A percentile compares a stretch with the other conserved stretches of the same genome.
phyloP scores from a whole-genome alignment of 2,888 invertebrate genomes.

The Myopa tessellatipennis region DNA sequence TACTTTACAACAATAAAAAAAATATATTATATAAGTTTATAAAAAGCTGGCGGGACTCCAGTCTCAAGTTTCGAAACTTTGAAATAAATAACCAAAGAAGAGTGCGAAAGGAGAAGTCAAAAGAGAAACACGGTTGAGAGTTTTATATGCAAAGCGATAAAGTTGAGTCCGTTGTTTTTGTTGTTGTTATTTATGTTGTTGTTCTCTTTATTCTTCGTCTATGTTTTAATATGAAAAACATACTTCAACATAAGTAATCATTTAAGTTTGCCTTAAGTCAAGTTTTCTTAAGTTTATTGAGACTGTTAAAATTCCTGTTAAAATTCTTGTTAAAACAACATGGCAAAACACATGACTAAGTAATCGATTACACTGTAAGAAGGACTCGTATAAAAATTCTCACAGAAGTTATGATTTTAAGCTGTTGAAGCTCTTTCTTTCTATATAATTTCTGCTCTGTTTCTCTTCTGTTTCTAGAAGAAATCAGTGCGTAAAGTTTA shows the following conservation, averaged over 20 bases:
- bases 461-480: too few relatives aligned
- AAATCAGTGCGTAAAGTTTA: too few relatives aligned
- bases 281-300: too few relatives aligned
- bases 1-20: constrained; percentile 7
- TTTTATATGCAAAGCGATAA: constrained; percentile 28
- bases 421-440: not conserved
- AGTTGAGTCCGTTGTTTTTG: constrained; percentile 19
- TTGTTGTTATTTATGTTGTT: not conserved
- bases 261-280: not conserved
- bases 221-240: constrained; percentile 12
- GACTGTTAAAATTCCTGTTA: not conserved
- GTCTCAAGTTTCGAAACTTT: not conserved
- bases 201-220: not conserved
- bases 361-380: constrained; percentile 11
- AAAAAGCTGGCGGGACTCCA: not conserved
- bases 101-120: not conserved
- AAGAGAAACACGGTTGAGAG: constrained; percentile 15
- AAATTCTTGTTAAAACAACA: not conserved
- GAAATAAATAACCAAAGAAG: constrained; percentile 13
- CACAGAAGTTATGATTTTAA: too few relatives aligned
- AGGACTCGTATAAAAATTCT: too few relatives aligned
- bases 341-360: not conserved
- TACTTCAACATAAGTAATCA: constrained; percentile 6
- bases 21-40: constrained; percentile 31
- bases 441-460: too few relatives aligned